phyloP scores from a whole-genome alignment of 1,140 invertebrate genomes.

The Drosophila sturtevanti region DNA sequence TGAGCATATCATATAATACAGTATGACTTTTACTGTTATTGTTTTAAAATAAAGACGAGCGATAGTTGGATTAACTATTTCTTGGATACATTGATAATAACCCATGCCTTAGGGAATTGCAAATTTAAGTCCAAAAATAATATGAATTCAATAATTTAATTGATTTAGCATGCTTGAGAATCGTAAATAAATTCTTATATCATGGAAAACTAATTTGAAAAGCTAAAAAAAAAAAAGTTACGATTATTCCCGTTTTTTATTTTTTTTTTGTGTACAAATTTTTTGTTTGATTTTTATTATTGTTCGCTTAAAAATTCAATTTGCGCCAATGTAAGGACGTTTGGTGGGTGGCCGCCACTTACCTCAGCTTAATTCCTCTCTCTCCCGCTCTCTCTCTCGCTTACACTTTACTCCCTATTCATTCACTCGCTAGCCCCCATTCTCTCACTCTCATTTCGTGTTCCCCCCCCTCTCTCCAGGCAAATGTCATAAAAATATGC shows the following conservation, averaged over 20 bases:
- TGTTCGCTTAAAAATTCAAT: slow-evolving; percentile 60
- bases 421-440: slow-evolving; percentile 32
- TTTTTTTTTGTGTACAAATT: slow-evolving; percentile 8
- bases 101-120: neutral
- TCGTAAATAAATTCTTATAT: neutral
- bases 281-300: slow-evolving; percentile 29
- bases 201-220: slow-evolving; percentile 22
- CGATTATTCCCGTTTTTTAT: slow-evolving; percentile 20
- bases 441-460: neutral
- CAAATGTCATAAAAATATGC: slow-evolving; percentile 82
- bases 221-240: slow-evolving; percentile 26
- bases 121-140: neutral
- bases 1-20: no score
- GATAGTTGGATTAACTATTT: no score
- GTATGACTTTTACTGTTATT: no score
- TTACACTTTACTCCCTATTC: neutral
- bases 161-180: neutral
- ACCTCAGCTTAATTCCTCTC: neutral
- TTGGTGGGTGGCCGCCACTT: neutral
- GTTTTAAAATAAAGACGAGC: no score
- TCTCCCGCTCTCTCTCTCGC: neutral
- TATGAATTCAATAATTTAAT: neutral
- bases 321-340: slow-evolving; percentile 44
- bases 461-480: slow-evolving; percentile 37
- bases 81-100: no score